Evolutionary conservation across 2,888 invertebrate genomes (phyloP), one percentile per base, ranked within the genome.

Genomic region (Eilema griseolum): DNA sequence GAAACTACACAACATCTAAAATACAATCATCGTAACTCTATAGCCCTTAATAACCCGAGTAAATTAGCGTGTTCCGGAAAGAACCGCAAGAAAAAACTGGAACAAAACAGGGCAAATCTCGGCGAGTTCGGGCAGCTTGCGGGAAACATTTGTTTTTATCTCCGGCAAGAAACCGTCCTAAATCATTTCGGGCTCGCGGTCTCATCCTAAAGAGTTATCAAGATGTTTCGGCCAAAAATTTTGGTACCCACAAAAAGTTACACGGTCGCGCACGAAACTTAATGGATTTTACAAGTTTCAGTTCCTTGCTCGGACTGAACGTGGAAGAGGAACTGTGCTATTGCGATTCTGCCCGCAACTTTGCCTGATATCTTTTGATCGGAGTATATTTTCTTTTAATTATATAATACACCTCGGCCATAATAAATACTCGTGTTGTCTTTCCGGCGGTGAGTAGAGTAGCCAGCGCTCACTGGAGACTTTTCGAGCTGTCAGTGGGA

Each of bases 141-240:
- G 61, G 56, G 64, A 37, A 67, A 70, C 75, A 73, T 81, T 81
- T 66, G 66, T 74, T 81, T 85, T 85, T 86, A 84, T 85, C 85
- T 83, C 71, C 62, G 67, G 75, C 79, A 69, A 70, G 72, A 66
- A 86, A 86, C 83, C 83, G 72, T 80, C 78, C 75, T 88, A 86
- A 88, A 87, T 88, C 86, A 87, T 86, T 85, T 79, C 77, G 82
- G 73, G 26, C 28, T 56, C 56, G 64, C 52, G 65, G 56, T 61
- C 77, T 74, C 79, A 79, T 79, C 82, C 80, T 76, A 80, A 86
- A 86, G 86, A 85, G 85, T 87, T 88, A 87, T 87, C 88, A 87
- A 86, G 87, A 87, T 87, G 85, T 77, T 76, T 71, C 59, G 56
- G 74, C 64, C 24, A 69, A 72, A 78, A 81, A 77, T 78, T 77